phyloP scores from a whole-genome alignment of 2,797 vertebrate genomes.

The Trematomus bernacchii region DNA sequence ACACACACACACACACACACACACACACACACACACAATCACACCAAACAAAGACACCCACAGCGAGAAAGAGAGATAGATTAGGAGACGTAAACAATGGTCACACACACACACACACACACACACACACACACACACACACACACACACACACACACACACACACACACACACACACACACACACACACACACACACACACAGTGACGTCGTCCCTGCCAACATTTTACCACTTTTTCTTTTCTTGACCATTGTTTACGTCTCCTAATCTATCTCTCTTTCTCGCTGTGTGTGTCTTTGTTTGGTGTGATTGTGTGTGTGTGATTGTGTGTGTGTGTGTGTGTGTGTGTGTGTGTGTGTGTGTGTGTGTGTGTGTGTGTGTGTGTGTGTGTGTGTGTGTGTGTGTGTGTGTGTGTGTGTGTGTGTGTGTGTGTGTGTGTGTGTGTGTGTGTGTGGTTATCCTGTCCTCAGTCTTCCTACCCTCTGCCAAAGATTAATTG shows the following conservation, averaged over 20 bases:
- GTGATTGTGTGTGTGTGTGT: too few species aligned
- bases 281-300: constrained; percentile 6
- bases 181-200: background rate
- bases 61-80: too few species aligned
- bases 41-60: too few species aligned
- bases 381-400: constrained; percentile 41
- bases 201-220: constrained; percentile 15
- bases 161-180: too few species aligned
- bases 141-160: constrained; percentile 10
- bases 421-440: constrained; percentile 27
- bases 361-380: constrained; percentile 14
- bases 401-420: constrained; percentile 35
- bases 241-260: too few species aligned
- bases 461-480: constrained; percentile 47
- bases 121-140: too few species aligned
- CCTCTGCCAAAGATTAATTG: constrained; percentile 68
- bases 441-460: constrained; percentile 24
- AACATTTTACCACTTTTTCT: constrained; percentile 49
- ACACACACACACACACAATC: too few species aligned
- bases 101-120: too few species aligned
- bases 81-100: too few species aligned
- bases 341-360: constrained; percentile 6
- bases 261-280: constrained; percentile 40
- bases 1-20: constrained; percentile 16
- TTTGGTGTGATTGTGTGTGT: constrained; percentile 1